Evolutionary conservation across 2,797 vertebrate species (phyloP).

Genomic region (Aulostomus chinensis): DNA sequence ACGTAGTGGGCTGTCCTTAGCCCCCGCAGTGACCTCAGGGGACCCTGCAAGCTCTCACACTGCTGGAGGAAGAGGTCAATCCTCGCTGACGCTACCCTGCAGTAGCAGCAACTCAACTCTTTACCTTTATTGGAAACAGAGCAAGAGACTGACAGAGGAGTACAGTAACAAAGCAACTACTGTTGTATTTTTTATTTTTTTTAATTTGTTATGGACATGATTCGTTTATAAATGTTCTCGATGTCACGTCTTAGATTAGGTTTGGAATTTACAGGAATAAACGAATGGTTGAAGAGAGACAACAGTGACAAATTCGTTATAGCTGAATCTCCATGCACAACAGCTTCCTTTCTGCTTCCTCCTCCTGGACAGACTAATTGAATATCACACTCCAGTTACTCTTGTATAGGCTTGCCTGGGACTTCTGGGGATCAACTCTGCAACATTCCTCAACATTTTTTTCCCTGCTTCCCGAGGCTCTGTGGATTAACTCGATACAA

Average conservation of each 20-base stretch:
- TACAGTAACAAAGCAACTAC: conserved; percentile 17
- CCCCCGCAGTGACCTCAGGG: conserved; percentile 53
- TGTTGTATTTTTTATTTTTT: not conserved
- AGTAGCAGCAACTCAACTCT: conserved; percentile 22
- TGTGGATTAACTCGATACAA: conserved; percentile 23
- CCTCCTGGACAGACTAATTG: conserved; percentile 27
- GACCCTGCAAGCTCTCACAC: conserved; percentile 43
- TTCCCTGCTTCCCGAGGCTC: conserved; percentile 17
- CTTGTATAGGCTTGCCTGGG: conserved; percentile 55
- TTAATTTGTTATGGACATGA: too few relatives aligned
- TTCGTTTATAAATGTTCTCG: not conserved
- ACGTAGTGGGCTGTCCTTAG: conserved; percentile 45
- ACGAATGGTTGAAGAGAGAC: conserved; percentile 14
- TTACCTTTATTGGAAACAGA: conserved; percentile 51
- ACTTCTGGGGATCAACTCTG: conserved; percentile 26
- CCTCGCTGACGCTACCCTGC: conserved; percentile 26
- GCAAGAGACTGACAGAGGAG: conserved; percentile 23
- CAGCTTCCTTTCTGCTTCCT: conserved; percentile 24
- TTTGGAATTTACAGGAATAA: conserved; percentile 31
- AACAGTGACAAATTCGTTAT: conserved; percentile 23
- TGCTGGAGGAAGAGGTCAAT: conserved; percentile 55
- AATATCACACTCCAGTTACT: conserved; percentile 23
- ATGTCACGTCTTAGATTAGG: conserved; percentile 13
- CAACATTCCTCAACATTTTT: conserved; percentile 37
- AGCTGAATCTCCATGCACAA: conserved; percentile 17